phyloP scores from a whole-genome alignment of 2,888 invertebrate genomes.

The Macaria liturata region DNA sequence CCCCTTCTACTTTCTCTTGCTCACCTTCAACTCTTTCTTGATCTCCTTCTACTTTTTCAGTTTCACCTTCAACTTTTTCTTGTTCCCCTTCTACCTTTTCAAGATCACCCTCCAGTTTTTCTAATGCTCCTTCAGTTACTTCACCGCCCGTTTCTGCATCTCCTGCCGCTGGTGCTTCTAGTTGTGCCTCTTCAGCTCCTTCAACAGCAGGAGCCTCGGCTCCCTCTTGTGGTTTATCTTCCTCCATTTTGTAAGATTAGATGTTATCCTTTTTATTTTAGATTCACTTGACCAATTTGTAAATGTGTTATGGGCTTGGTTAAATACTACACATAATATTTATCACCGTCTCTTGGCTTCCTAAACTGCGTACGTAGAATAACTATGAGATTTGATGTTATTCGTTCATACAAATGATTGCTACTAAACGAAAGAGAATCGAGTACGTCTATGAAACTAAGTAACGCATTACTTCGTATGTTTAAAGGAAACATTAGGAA shows the following conservation, averaged over 20 bases:
- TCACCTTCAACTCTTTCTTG: not conserved
- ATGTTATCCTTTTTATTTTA: slow-evolving; percentile 25
- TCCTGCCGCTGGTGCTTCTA: not conserved
- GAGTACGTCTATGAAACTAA: slow-evolving; percentile 6
- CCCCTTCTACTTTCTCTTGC: not conserved
- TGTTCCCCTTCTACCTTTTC: slow-evolving; percentile 2
- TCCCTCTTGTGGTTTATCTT: slow-evolving; percentile 15
- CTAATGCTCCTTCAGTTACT: not conserved
- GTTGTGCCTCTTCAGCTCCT: slow-evolving; percentile 1
- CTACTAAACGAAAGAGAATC: slow-evolving; percentile 2
- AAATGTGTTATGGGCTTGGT: slow-evolving; percentile 33
- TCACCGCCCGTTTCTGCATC: not conserved
- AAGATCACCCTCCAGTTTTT: not conserved
- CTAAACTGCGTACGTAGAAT: slow-evolving; percentile 55
- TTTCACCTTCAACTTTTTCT: not conserved
- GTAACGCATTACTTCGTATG: not conserved
- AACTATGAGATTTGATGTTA: slow-evolving; percentile 60
- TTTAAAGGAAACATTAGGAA: slow-evolving; percentile 6
- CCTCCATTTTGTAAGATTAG: slow-evolving; percentile 33
- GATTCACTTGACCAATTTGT: slow-evolving; percentile 47
- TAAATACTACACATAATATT: slow-evolving; percentile 6
- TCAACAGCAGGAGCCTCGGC: slow-evolving; percentile 15
- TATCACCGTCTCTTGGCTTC: slow-evolving; percentile 57
- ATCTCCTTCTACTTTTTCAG: not conserved
- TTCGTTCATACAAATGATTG: slow-evolving; percentile 59